Evolutionary conservation across 1,140 invertebrate genomes (phyloP).

Genomic region (Temnothorax longispinosus): DNA sequence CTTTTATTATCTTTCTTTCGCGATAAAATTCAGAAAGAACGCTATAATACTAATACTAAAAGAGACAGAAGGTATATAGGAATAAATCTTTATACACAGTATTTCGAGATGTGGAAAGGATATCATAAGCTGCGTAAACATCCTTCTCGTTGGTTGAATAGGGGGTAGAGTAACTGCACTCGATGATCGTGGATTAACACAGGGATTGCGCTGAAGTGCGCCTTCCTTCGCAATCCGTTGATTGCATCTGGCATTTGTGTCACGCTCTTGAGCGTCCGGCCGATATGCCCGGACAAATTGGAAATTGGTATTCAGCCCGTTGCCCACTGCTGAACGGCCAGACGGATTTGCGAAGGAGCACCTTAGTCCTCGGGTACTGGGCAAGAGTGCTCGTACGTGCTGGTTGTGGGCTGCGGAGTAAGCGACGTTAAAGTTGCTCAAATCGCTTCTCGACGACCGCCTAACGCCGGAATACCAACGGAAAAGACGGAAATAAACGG

Average conservation of each 20-base stretch:
- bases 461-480: conserved; percentile 77
- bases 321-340: conserved; percentile 77
- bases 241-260: conserved; percentile 86
- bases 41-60: background rate
- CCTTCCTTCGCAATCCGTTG: conserved; percentile 76
- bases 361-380: conserved; percentile 53
- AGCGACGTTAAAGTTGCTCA: conserved; percentile 82
- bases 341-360: conserved; percentile 85
- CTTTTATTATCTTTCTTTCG: background rate
- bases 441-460: conserved; percentile 82
- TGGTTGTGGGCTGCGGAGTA: conserved; percentile 66
- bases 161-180: conserved; percentile 12
- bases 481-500: conserved; percentile 16
- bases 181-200: conserved; percentile 77
- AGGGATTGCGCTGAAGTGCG: conserved; percentile 78
- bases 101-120: background rate
- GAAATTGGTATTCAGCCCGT: conserved; percentile 84
- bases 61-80: background rate
- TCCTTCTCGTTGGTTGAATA: background rate
- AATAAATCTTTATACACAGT: background rate
- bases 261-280: conserved; percentile 85
- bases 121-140: conserved; percentile 23
- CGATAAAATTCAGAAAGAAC: background rate
- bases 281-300: conserved; percentile 85
- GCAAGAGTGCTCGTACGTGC: conserved; percentile 60